Evolutionary conservation across 2,888 invertebrate genomes (phyloP).

Genomic region (Clivina fossor): DNA sequence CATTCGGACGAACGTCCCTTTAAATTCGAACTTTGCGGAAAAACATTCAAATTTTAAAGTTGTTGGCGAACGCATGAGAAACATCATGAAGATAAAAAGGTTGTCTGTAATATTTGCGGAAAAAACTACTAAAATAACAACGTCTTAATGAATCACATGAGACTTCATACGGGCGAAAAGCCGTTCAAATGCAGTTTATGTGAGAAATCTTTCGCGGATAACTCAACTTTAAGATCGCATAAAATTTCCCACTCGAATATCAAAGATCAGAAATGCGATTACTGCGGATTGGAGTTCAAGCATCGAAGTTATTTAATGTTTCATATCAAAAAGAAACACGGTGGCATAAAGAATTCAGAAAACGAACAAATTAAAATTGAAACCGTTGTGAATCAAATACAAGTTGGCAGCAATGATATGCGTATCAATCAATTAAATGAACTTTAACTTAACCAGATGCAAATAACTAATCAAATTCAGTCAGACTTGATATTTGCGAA

Average conservation of each 20-base stretch:
- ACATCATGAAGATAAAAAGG: conserved; percentile 34
- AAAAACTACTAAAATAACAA: conserved; percentile 21
- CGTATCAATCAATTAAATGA: too few species aligned
- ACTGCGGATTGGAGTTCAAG: conserved; percentile 24
- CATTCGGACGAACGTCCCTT: conserved; percentile 33
- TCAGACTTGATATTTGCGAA: too few species aligned
- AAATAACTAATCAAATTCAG: too few species aligned
- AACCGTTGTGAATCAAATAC: too few species aligned
- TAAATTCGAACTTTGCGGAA: conserved; percentile 35
- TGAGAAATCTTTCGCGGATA: conserved; percentile 25
- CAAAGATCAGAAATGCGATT: conserved; percentile 22
- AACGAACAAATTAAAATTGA: background rate
- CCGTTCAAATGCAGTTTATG: conserved; percentile 26
- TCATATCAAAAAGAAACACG: conserved; percentile 27
- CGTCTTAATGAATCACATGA: conserved; percentile 25
- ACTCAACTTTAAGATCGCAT: conserved; percentile 17
- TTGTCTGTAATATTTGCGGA: conserved; percentile 28
- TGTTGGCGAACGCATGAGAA: conserved; percentile 26
- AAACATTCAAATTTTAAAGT: conserved; percentile 31
- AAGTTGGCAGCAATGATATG: too few species aligned
- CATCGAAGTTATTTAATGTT: conserved; percentile 25
- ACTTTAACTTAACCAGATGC: too few species aligned
- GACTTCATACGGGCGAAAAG: conserved; percentile 26
- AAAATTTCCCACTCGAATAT: conserved; percentile 25
- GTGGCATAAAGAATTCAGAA: background rate